phyloP scores from a whole-genome alignment of 2,888 invertebrate genomes.

The Lasioglossum figueresi region DNA sequence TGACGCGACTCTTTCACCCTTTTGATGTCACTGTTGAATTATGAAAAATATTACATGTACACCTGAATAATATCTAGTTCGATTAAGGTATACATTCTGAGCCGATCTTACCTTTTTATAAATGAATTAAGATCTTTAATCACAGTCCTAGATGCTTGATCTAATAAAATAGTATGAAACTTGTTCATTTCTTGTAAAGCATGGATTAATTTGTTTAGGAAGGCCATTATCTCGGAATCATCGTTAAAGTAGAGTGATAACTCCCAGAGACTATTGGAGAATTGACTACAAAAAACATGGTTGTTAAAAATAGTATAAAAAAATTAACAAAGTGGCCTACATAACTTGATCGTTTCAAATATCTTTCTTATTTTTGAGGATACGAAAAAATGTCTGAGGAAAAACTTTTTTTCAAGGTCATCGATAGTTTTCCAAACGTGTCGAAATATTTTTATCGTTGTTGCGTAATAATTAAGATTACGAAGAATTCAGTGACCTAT shows the following conservation, averaged over 20 bases:
- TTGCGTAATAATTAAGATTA: background rate
- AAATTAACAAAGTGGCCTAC: background rate
- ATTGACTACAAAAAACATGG: conserved; percentile 86
- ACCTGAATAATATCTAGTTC: background rate
- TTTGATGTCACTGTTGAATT: conserved; percentile 91
- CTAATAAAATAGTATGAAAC: conserved; percentile 94
- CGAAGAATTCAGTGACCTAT: background rate
- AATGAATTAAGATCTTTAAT: conserved; percentile 95
- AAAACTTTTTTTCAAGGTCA: background rate
- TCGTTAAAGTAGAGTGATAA: conserved; percentile 94
- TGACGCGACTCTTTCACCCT: conserved; percentile 95
- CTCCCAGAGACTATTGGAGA: conserved; percentile 95
- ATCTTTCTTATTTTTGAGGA: background rate
- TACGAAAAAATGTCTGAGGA: background rate
- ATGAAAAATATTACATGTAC: background rate
- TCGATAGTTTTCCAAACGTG: background rate
- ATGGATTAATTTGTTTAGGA: conserved; percentile 91
- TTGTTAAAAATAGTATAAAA: conserved; percentile 15
- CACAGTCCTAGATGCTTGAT: conserved; percentile 96
- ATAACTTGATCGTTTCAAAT: background rate
- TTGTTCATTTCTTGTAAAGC: conserved; percentile 96
- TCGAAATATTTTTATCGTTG: background rate
- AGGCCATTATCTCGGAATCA: conserved; percentile 92
- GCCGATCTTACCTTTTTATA: conserved; percentile 90
- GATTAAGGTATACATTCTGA: background rate